Base-by-base conservation (phyloP, 1,140 invertebrate species). In the Lepidurus packardi region DNA sequence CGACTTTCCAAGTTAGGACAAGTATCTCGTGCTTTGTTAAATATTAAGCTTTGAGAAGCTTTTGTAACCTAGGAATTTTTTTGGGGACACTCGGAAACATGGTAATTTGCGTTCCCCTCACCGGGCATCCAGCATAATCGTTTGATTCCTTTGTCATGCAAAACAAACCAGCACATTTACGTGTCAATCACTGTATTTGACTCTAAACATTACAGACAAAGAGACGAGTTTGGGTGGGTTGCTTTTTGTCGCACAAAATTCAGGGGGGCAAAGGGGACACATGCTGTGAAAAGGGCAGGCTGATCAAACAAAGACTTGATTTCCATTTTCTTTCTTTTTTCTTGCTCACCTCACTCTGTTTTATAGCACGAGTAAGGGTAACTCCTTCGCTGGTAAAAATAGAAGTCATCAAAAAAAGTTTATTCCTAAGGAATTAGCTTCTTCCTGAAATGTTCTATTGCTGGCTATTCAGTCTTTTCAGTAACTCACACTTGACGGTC, bases 91-190 rank as follows among this genome's bases (percentile, higher is more conserved):
- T 65, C 4, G 9, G 13, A 65, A 65, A 65, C 13, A 13, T 65
- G 21, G 53, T 65, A 65, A 65, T n/a, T 65, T 4, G 53, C 16
- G n/a, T 21, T 7, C 16, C 53, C 53, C 53, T 65, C 53, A 65
- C 53, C 53, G 21, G 53, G 53, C 16, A n/a, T 13, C 53, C 53
- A 65, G 53, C 21, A 21, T 65, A 65, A 65, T 65, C 53, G 53
- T 65, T 13, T 65, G 53, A 65, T 65, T 13, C 53, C 53, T 65
- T 65, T 65, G 13, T 65, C 9, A 65, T 65, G 53, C 21, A 65
- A 65, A 65, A 65, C n/a, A 65, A 65, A 16, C 34, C 53, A 65
- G 53, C 53, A 65, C 53, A 16, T 65, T 65, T 65, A 65, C 53
- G 8, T 21, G 53, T 65, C 53, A 65, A 65, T 65, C 53, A 65